Percentiles rank a stretch among this genome's conserved stretches.
These are phyloP conservation scores for Notocelia uddmanniana DNA, from an alignment of 2,888 invertebrate species.

Conservation along the genomic window DNA sequence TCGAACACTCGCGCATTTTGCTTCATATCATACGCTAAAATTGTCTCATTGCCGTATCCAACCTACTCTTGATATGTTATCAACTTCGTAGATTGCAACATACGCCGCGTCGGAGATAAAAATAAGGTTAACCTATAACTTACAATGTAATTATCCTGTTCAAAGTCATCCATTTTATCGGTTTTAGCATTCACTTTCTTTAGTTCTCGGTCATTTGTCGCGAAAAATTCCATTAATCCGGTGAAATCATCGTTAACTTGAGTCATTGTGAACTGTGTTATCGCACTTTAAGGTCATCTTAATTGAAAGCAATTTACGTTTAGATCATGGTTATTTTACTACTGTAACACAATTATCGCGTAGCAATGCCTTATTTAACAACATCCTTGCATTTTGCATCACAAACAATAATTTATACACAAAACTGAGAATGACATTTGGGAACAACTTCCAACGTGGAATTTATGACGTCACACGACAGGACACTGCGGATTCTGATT, in stretches of 20 bases:
- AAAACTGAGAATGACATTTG: slow-evolving; percentile 75
- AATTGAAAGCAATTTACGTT: slow-evolving; percentile 30
- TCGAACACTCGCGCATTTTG: slow-evolving; percentile 60
- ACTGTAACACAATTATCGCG: slow-evolving; percentile 48
- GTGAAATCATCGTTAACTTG: slow-evolving; percentile 74
- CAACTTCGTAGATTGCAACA: slow-evolving; percentile 58
- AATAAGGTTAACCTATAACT: slow-evolving; percentile 54
- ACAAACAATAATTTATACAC: slow-evolving; percentile 67
- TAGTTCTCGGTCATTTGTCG: slow-evolving; percentile 70
- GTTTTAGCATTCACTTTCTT: slow-evolving; percentile 60
- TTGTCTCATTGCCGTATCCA: slow-evolving; percentile 58
- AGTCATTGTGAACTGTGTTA: slow-evolving; percentile 68
- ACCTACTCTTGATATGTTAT: slow-evolving; percentile 65
- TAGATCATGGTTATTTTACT: slow-evolving; percentile 36
- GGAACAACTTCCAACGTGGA: slow-evolving; percentile 88
- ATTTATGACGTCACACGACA: slow-evolving; percentile 87
- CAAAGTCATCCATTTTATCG: slow-evolving; percentile 75
- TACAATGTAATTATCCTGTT: slow-evolving; percentile 74
- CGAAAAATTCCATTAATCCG: slow-evolving; percentile 75
- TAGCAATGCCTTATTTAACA: slow-evolving; percentile 44
- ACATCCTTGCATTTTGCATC: slow-evolving; percentile 52
- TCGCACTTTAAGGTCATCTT: slow-evolving; percentile 61
- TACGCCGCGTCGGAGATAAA: slow-evolving; percentile 46
- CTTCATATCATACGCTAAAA: slow-evolving; percentile 38
- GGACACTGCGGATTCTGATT: slow-evolving; percentile 78